Percentiles rank a stretch among this genome's conserved stretches.
These are phyloP conservation scores for Odontophorus gujanensis DNA, from an alignment of 2,113 vertebrate species.

Conservation along the genomic window DNA sequence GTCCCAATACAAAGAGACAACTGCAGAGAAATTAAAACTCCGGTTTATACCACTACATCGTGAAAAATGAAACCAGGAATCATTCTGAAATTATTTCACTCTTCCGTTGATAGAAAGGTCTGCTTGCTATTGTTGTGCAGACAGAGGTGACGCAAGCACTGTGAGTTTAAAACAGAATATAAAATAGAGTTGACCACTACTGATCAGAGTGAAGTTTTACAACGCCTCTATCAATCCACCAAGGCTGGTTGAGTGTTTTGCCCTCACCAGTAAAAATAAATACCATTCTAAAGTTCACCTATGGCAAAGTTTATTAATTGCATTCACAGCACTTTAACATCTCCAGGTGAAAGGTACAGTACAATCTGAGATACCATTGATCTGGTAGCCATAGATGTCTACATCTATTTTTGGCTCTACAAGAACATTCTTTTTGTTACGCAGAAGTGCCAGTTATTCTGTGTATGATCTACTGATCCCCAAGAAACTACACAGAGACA, in stretches of 20 bases:
- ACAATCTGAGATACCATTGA: background rate
- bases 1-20: background rate
- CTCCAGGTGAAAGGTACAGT: background rate
- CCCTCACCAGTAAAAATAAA: background rate
- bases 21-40: background rate
- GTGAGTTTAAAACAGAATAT: background rate
- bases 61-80: background rate
- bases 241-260: background rate
- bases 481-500: too few species aligned
- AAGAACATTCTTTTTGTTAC: background rate
- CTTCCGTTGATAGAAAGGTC: background rate
- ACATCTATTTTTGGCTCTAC: fast-evolving
- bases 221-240: background rate
- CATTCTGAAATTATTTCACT: background rate
- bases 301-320: background rate
- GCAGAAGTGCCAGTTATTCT: too few species aligned
- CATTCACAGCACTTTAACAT: background rate
- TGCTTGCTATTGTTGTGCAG: background rate
- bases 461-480: too few species aligned
- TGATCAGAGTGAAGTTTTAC: background rate
- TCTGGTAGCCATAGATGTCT: background rate
- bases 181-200: background rate
- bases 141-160: background rate
- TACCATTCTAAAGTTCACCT: background rate
- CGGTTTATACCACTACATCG: background rate